Base-by-base conservation (phyloP, 2,888 invertebrate species). In the Napeogenes inachia region DNA sequence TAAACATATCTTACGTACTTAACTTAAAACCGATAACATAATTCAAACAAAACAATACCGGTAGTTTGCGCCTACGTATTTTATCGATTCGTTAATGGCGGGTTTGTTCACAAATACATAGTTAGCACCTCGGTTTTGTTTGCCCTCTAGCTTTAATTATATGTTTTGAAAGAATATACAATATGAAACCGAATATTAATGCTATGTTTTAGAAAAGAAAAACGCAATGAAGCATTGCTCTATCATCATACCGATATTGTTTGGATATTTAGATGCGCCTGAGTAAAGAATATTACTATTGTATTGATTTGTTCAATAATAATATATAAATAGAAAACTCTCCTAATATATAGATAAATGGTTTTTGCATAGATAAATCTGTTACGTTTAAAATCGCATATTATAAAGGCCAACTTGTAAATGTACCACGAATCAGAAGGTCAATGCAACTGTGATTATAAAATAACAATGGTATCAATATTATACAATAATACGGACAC, bases 41-140 rank as follows among this genome's bases (percentile, higher is more conserved):
- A 46, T 55, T 45, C 12, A 56, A 47, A 60, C 30, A 54, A 53
- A 60, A 57, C 35, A 38, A 59, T 45, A 60, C 63, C 63, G 61
- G 67, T 64, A 68, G 64, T 60, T 56, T 46, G 47, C 45, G 42
- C 53, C 54, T 13, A 42, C 55, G 56, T 59, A 47, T 46, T 46
- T 64, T 64, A 62, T 58, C 54, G 13, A 21, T 30, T 38, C 50
- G 62, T 59, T 64, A 64, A 61, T 55, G 47, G 47, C 32, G 4
- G 50, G 13, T 50, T 42, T 45, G 54, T 62, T 59, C 47, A 54
- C 79, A 84, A 84, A 84, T 77, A 81, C 60, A 55, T 71, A 72
- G 71, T 86, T 85, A 84, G 71, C 84, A 75, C 80, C 78, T 80
- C 70, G 64, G 53, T 77, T 73, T 80, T 80, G 79, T 81, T 79